These are phyloP conservation scores for Phragmatobia fuliginosa DNA, from an alignment of 2,888 invertebrate genomes.

Conservation along the genomic window DNA sequence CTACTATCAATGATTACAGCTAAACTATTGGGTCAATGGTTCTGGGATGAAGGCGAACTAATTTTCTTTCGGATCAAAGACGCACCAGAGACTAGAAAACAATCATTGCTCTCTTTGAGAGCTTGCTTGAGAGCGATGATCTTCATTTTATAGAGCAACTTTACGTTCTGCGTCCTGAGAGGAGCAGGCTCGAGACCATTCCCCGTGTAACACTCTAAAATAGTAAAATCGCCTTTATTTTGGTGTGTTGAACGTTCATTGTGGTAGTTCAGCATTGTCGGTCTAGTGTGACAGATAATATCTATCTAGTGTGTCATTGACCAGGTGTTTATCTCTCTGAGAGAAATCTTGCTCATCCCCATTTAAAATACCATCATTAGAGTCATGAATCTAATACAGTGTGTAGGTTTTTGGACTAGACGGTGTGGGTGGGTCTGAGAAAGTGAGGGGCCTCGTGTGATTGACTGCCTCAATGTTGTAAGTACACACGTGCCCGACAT, in stretches of 20 bases:
- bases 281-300: neutral
- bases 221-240: neutral
- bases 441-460: constrained; percentile 44
- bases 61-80: neutral
- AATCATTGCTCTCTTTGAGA: neutral
- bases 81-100: neutral
- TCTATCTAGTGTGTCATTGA: constrained; percentile 3
- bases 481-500: constrained; percentile 44
- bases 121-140: neutral
- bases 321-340: constrained; percentile 11
- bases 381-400: constrained; percentile 13
- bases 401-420: constrained; percentile 58
- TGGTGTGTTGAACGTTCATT: neutral
- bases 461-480: constrained; percentile 49
- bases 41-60: too few species aligned
- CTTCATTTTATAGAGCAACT: neutral
- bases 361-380: constrained; percentile 36
- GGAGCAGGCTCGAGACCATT: neutral
- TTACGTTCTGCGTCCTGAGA: neutral
- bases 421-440: constrained; percentile 51
- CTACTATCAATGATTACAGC: neutral
- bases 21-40: neutral
- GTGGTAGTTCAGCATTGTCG: neutral
- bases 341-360: constrained; percentile 28
- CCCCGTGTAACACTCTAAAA: neutral